Evolutionary conservation across 2,797 vertebrate species (phyloP).

Genomic region (Hyperoplus lanceolatus): DNA sequence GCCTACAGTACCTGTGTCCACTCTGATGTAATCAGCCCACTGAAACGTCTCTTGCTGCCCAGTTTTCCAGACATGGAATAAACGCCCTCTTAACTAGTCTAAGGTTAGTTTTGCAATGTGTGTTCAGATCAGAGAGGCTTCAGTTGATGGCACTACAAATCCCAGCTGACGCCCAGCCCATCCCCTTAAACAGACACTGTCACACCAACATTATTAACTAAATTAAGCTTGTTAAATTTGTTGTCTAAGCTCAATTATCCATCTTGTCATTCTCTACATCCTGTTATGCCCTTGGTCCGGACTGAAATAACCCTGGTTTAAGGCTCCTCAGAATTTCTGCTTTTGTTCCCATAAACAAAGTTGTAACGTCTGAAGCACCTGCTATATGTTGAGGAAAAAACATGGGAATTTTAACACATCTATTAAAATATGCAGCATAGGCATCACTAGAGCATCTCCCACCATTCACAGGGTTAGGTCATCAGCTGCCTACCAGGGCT

Average conservation of each 20-base stretch:
- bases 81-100: constrained; percentile 46
- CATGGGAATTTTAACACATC: background rate
- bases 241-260: constrained; percentile 63
- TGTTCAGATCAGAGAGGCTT: constrained; percentile 37
- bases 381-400: constrained; percentile 5
- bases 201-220: constrained; percentile 46
- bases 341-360: constrained; percentile 27
- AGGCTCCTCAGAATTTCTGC: constrained; percentile 30
- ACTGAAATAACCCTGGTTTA: constrained; percentile 42
- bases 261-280: constrained; percentile 47
- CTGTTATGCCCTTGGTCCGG: constrained; percentile 33
- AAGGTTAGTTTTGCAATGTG: constrained; percentile 29
- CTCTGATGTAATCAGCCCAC: constrained; percentile 46
- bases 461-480: background rate
- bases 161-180: constrained; percentile 31
- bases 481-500: background rate
- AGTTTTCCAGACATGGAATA: constrained; percentile 62
- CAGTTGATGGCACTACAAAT: constrained; percentile 4
- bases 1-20: constrained; percentile 27
- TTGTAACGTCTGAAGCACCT: background rate
- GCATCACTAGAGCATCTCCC: background rate
- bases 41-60: constrained; percentile 42
- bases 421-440: constrained; percentile 1
- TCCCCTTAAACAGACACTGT: constrained; percentile 39
- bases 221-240: constrained; percentile 36